phyloP scores from a whole-genome alignment of 2,113 vertebrate species.

The Psophia crepitans region DNA sequence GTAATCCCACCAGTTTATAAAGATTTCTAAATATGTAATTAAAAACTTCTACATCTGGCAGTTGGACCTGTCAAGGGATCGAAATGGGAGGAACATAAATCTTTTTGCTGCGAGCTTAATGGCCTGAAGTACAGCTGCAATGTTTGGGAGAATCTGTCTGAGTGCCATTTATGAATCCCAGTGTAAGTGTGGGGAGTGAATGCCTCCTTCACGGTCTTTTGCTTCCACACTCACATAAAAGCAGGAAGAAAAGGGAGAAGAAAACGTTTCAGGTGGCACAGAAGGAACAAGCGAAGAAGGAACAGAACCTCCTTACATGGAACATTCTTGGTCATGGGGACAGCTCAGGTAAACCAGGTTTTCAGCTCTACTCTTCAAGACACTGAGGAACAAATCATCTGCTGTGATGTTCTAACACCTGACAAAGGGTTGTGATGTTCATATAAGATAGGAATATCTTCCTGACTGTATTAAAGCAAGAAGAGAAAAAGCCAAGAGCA shows the following conservation, averaged over 20 bases:
- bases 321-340: not conserved
- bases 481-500: not conserved
- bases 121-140: not conserved
- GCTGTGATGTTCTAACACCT: not conserved
- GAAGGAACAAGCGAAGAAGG: not conserved
- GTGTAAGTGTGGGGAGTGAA: not conserved
- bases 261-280: not conserved
- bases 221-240: not conserved
- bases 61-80: not conserved
- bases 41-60: slow-evolving; percentile 17
- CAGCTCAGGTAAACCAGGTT: not conserved
- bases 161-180: not conserved
- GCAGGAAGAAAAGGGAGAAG: not conserved
- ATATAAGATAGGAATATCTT: not conserved
- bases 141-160: not conserved
- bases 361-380: not conserved
- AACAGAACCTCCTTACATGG: not conserved
- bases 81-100: not conserved
- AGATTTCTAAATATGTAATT: slow-evolving; percentile 36
- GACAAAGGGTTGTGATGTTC: not conserved
- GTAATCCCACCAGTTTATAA: slow-evolving; percentile 23
- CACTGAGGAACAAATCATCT: not conserved
- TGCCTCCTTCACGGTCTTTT: not conserved
- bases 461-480: not conserved
- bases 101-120: not conserved